Percentiles rank a stretch among this genome's conserved stretches.
These are phyloP conservation scores for Phytoseiulus persimilis DNA, from an alignment of 2,888 invertebrate species.

Conservation along the genomic window DNA sequence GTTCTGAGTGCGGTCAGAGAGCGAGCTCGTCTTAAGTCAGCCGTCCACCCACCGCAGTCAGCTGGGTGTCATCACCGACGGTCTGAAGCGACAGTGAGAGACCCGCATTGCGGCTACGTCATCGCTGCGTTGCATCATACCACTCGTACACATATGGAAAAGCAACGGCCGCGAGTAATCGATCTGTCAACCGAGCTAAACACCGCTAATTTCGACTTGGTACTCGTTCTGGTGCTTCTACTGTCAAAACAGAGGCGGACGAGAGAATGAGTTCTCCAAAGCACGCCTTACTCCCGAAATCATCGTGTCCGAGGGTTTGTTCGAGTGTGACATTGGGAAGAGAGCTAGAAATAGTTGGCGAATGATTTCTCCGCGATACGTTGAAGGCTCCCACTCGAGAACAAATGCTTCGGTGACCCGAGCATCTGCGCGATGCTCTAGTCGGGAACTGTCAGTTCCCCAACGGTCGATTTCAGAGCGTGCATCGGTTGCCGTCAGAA, in stretches of 20 bases:
- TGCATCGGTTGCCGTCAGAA: no score
- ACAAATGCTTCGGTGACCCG: no score
- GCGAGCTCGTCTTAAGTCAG: conserved; percentile 13
- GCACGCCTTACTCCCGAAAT: no score
- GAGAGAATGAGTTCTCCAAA: not conserved
- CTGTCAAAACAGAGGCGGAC: not conserved
- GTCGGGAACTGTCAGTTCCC: no score
- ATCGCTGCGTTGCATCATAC: not conserved
- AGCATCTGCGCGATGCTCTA: no score
- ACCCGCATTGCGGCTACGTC: not conserved
- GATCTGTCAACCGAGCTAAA: not conserved
- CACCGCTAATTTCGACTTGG: not conserved
- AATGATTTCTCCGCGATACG: no score
- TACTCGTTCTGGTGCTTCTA: not conserved
- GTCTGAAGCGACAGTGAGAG: not conserved
- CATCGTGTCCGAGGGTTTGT: no score
- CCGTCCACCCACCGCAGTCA: conserved; percentile 13
- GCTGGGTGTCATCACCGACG: conserved; percentile 34
- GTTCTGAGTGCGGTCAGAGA: conserved; percentile 6
- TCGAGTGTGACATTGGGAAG: no score
- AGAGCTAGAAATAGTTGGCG: no score
- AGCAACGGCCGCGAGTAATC: not conserved
- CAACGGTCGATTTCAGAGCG: no score
- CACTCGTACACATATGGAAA: not conserved
- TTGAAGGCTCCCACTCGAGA: no score